Percentiles rank a stretch among this genome's conserved stretches.
phyloP scores from a whole-genome alignment of 2,797 vertebrate genomes.

The Leucoraja ocellata region DNA sequence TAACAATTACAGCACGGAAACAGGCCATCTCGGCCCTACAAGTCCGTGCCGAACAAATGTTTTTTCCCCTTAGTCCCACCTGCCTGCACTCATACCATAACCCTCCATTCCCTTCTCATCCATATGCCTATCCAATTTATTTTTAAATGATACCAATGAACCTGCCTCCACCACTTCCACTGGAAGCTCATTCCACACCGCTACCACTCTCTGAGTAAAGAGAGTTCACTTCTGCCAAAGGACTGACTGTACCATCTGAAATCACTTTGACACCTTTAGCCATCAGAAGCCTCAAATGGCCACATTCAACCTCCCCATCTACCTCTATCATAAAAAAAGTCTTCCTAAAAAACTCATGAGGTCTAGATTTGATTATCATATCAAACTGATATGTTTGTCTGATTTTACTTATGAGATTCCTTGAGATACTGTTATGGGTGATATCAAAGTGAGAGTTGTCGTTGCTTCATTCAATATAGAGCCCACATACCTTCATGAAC shows the following conservation, averaged over 20 bases:
- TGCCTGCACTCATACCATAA: too few relatives aligned
- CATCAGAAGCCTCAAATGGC: not conserved
- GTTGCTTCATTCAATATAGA: not conserved
- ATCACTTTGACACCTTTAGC: not conserved
- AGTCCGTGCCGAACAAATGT: too few relatives aligned
- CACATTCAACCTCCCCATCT: not conserved
- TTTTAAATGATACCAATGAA: too few relatives aligned
- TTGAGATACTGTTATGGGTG: not conserved
- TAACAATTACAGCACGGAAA: too few relatives aligned
- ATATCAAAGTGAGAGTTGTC: not conserved
- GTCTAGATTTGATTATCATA: not conserved
- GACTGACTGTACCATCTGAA: not conserved
- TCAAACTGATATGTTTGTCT: not conserved
- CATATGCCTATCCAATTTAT: too few relatives aligned
- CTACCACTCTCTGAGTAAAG: too few relatives aligned
- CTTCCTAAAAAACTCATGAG: not conserved
- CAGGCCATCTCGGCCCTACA: too few relatives aligned
- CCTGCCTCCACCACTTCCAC: too few relatives aligned
- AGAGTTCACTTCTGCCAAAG: not conserved
- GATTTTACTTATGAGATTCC: not conserved
- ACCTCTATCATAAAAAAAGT: not conserved
- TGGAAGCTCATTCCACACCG: too few relatives aligned
- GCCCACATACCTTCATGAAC: slow-evolving; percentile 86
- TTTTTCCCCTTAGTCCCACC: too few relatives aligned
- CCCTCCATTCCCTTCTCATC: too few relatives aligned